Percentiles rank a stretch among this genome's conserved stretches.
Conservation (phyloP, 64 coral and sea anemone species). For the Dendrophyllia cribrosa region DNA sequence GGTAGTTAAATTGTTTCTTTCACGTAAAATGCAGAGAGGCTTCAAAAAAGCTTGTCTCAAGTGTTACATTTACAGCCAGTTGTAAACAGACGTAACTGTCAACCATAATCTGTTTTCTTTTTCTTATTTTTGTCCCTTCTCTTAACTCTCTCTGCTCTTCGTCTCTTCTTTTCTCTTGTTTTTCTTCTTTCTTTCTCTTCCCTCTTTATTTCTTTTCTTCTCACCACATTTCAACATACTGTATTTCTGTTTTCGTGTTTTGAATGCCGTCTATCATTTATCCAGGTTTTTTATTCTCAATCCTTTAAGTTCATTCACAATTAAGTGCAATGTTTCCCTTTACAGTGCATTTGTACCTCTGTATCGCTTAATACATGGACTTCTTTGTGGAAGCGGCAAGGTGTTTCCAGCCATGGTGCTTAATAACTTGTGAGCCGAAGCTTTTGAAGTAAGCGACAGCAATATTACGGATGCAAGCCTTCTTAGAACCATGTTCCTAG, state of each 20-base stretch:
- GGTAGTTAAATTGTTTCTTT: no score
- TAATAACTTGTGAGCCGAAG: slow-evolving; percentile 10
- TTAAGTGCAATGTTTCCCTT: neutral
- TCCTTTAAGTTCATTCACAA: no score
- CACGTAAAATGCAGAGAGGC: no score
- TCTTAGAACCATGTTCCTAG: no score
- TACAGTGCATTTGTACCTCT: slow-evolving; percentile 30
- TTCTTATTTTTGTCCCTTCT: neutral
- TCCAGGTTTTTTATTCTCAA: neutral
- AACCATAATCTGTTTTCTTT: neutral
- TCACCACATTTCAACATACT: no score
- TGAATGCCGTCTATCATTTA: neutral
- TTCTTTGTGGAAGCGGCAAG: slow-evolving; percentile 59
- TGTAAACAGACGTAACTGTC: no score
- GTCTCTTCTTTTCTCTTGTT: neutral
- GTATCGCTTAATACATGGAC: slow-evolving; percentile 41
- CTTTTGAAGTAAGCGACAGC: no score
- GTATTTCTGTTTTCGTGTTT: no score
- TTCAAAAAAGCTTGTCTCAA: no score
- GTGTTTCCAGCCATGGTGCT: slow-evolving; percentile 65
- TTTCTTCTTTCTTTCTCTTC: neutral
- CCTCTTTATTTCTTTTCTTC: no score
- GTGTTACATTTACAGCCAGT: no score
- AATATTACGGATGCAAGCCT: no score
- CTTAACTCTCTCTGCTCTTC: neutral